These are phyloP conservation scores for Octonoba sinensis DNA, from an alignment of 2,888 invertebrate species.

Conservation along the genomic window DNA sequence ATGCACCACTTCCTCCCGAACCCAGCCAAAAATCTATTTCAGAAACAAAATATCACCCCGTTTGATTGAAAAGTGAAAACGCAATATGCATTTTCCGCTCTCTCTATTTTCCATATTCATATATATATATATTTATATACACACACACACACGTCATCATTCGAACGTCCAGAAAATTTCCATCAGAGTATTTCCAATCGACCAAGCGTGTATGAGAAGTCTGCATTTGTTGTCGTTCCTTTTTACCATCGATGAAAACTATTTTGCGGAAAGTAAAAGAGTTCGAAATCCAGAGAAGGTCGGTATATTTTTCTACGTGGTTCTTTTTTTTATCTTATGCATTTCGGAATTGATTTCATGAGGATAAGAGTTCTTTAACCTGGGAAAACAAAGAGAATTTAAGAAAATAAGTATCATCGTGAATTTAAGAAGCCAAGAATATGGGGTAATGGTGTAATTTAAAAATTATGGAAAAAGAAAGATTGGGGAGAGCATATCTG, in stretches of 20 bases:
- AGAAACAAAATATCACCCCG: slow-evolving; percentile 25
- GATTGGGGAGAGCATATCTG: too few relatives aligned
- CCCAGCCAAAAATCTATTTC: background rate
- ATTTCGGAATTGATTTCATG: slow-evolving; percentile 46
- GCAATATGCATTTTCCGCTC: slow-evolving; percentile 29
- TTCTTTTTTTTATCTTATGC: slow-evolving; percentile 11
- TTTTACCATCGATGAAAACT: slow-evolving; percentile 37
- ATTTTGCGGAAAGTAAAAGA: slow-evolving; percentile 27
- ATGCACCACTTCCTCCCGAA: slow-evolving; percentile 18
- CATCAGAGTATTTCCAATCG: slow-evolving; percentile 27
- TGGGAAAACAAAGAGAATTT: too few relatives aligned
- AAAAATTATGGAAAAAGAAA: too few relatives aligned
- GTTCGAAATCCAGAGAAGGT: slow-evolving; percentile 21
- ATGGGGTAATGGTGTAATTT: too few relatives aligned
- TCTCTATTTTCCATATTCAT: too few relatives aligned
- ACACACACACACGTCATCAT: background rate
- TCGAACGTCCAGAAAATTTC: slow-evolving; percentile 40
- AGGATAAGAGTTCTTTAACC: too few relatives aligned
- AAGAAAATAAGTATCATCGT: too few relatives aligned
- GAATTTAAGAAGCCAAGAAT: too few relatives aligned
- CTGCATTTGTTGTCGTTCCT: background rate
- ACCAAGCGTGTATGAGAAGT: slow-evolving; percentile 7
- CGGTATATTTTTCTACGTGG: background rate
- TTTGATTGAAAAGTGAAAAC: slow-evolving; percentile 37
- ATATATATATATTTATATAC: too few relatives aligned